Base-by-base conservation (phyloP, 2,113 vertebrate species). In the Pelobates fuscus region DNA sequence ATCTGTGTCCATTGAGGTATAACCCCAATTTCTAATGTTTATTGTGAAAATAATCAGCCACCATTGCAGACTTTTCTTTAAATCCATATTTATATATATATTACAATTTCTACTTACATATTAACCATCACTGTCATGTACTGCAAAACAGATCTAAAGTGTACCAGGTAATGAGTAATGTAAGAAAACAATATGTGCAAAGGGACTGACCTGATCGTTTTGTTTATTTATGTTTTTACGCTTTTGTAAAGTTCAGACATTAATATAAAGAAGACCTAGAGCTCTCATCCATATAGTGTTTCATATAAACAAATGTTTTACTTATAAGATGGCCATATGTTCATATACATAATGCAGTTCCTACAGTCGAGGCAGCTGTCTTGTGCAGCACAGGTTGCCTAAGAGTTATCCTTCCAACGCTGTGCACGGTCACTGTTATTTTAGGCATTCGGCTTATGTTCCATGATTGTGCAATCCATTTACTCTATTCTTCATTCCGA, bases 261-360 rank as follows among this genome's bases (percentile, higher is more conserved):
- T 55, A 60, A 71, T 71, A 71, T 58, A 27, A 46, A 11, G 29
- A 71, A 60, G 25, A 30, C 23, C 6, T 46, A 29, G 24, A 44
- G 32, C 15, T 44, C 17, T 43, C 55, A 61, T 46, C 21, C 8
- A 71, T 71, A 71, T 71, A 29, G 24, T 44, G 18, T 71, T 60
- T 44, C 68, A 60, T 46, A 46, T 27, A 11, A 60, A 23, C 55
- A 71, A 44, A 71, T 60, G 30, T 70, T 70, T 70, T 58, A 17
- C 30, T 70, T 58, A 43, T 70, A 58, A 41, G 52, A 20, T 70
- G 21, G 15, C 54, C 67, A 70, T 70, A 59, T 70, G 67, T 27
- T 24, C n/a, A n/a, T 15, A 10, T 10, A 55, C 52, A 23, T 55
- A 55, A 5, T 37, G 32, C 12, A 21, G 20, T 23, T 23, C 52